phyloP scores from a whole-genome alignment of 1,140 invertebrate genomes.

The Ceratitis capitata region DNA sequence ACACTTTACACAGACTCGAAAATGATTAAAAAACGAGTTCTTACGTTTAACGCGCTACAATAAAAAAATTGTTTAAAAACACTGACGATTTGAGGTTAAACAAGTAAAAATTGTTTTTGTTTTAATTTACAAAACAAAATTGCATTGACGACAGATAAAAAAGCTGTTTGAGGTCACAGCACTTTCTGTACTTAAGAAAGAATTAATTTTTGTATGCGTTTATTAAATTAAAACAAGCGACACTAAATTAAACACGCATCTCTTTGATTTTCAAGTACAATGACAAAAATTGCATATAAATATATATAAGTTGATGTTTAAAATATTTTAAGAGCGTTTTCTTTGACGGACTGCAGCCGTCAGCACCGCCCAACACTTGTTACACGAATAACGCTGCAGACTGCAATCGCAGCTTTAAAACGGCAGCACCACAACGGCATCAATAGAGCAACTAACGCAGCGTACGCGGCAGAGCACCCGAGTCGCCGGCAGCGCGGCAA shows the following conservation, averaged over 20 bases:
- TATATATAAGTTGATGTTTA: neutral
- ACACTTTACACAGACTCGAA: neutral
- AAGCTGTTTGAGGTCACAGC: slow-evolving; percentile 1
- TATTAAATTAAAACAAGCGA: neutral
- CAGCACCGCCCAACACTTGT: slow-evolving; percentile 36
- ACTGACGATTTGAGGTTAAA: neutral
- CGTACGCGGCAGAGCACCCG: neutral
- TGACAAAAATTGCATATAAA: neutral
- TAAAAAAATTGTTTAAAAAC: neutral
- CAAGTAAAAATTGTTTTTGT: neutral
- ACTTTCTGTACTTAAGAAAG: neutral
- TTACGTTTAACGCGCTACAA: too few relatives aligned
- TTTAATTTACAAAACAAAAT: neutral
- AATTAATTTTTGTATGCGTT: neutral
- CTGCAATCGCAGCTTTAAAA: slow-evolving; percentile 38
- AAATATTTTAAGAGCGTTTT: neutral
- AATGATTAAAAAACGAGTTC: neutral
- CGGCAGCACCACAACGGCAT: neutral
- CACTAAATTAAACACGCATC: neutral
- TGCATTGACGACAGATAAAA: neutral
- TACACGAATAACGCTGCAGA: slow-evolving; percentile 38
- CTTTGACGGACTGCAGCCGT: neutral
- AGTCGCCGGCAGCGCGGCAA: neutral
- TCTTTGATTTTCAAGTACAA: neutral
- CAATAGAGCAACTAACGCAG: neutral